Percentiles rank a stretch among this genome's conserved stretches.
Evolutionary conservation across 1,140 invertebrate species (phyloP).

Genomic region (Wasmannia auropunctata): DNA sequence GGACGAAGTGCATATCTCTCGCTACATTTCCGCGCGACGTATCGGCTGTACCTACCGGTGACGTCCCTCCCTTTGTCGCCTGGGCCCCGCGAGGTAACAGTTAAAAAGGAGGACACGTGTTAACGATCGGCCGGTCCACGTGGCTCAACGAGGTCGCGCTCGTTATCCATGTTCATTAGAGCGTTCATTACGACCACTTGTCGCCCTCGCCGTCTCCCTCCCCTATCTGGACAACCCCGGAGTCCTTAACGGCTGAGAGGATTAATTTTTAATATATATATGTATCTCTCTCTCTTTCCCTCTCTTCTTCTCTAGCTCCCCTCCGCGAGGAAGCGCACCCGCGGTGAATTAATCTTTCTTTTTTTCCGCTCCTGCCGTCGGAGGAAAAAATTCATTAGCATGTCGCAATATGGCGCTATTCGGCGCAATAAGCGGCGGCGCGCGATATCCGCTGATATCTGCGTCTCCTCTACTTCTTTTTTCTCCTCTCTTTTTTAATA

Average conservation of each 20-base stretch:
- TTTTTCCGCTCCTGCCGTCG: slow-evolving; percentile 41
- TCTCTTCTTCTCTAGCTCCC: slow-evolving; percentile 27
- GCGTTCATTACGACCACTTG: slow-evolving; percentile 78
- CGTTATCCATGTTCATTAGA: slow-evolving; percentile 73
- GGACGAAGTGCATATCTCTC: not conserved
- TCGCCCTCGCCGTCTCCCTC: slow-evolving; percentile 39
- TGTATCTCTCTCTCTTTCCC: slow-evolving; percentile 2
- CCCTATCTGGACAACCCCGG: not conserved
- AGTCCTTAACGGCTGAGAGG: slow-evolving; percentile 61
- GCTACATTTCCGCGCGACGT: not conserved
- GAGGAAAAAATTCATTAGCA: slow-evolving; percentile 79
- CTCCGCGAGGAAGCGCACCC: slow-evolving; percentile 25
- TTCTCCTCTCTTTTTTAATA: not conserved
- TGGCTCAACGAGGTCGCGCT: slow-evolving; percentile 71
- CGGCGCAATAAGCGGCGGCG: slow-evolving; percentile 29
- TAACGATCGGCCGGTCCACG: slow-evolving; percentile 47
- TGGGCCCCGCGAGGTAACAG: not conserved
- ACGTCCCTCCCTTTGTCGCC: not conserved
- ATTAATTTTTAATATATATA: slow-evolving; percentile 81
- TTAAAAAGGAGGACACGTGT: slow-evolving; percentile 42
- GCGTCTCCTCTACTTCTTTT: not conserved
- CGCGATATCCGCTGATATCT: slow-evolving; percentile 38
- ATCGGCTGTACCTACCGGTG: not conserved
- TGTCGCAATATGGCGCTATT: slow-evolving; percentile 71
- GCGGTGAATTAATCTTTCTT: slow-evolving; percentile 75